These are phyloP conservation scores for Trichonephila clavipes DNA, from an alignment of 1,140 invertebrate genomes.

Conservation along the genomic window DNA sequence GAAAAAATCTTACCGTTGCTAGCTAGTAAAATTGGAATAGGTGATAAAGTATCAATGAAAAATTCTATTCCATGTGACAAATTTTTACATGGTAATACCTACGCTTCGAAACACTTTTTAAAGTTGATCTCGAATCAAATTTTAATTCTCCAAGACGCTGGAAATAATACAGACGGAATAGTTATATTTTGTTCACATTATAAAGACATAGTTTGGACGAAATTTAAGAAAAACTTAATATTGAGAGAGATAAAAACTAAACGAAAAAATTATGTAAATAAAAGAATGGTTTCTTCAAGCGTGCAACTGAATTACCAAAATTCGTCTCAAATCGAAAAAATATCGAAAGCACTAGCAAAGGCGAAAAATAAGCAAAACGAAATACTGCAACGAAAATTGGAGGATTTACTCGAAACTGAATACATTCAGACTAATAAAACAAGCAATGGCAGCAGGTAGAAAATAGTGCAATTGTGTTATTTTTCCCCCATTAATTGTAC, in stretches of 20 bases:
- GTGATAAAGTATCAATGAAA: not conserved
- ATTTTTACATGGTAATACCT: not conserved
- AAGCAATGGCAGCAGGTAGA: too few relatives aligned
- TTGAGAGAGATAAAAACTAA: not conserved
- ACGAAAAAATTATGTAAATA: not conserved
- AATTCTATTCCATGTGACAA: conserved; percentile 17
- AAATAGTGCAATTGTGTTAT: too few relatives aligned
- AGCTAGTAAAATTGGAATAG: not conserved
- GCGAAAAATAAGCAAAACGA: conserved; percentile 14
- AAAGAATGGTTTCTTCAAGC: not conserved
- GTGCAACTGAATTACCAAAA: not conserved
- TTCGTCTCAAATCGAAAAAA: not conserved
- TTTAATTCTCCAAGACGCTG: not conserved
- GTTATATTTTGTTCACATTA: conserved; percentile 4
- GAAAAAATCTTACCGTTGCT: conserved; percentile 29
- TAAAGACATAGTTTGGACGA: conserved; percentile 5
- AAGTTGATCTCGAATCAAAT: conserved; percentile 15
- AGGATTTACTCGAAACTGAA: conserved; percentile 4
- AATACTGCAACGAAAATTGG: conserved; percentile 4
- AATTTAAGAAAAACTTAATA: not conserved
- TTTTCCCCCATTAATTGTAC: not conserved
- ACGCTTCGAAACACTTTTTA: not conserved
- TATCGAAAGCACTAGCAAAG: not conserved
- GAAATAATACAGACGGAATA: not conserved
- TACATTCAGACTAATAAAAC: not conserved